These are phyloP conservation scores for Hetaerina americana DNA, from an alignment of 1,140 invertebrate species.

Conservation along the genomic window DNA sequence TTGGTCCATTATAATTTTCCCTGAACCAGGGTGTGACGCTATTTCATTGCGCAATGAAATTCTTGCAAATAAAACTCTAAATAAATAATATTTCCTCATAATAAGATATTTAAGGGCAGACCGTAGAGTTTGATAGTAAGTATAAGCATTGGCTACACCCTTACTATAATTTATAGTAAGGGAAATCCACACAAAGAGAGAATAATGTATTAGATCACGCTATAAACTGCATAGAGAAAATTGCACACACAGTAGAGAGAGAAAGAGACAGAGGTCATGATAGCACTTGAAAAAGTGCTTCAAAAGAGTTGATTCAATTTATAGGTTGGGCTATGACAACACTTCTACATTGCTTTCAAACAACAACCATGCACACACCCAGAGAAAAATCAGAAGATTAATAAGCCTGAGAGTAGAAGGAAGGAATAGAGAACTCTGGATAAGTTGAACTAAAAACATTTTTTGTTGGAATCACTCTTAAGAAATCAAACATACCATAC, in stretches of 20 bases:
- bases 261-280: not conserved
- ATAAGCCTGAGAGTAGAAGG: not conserved
- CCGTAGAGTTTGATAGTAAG: not conserved
- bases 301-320: not conserved
- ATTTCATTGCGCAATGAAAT: not conserved
- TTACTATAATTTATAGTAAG: not conserved
- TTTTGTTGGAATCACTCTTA: not conserved
- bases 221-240: not conserved
- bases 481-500: not conserved
- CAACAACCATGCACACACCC: not conserved
- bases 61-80: not conserved
- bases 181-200: not conserved
- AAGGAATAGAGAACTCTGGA: not conserved
- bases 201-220: not conserved
- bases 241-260: not conserved
- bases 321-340: not conserved
- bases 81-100: not conserved
- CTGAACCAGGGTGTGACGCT: not conserved
- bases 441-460: not conserved
- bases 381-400: not conserved
- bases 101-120: not conserved
- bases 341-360: not conserved
- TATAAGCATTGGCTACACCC: not conserved
- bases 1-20: not conserved
- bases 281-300: not conserved